These are phyloP conservation scores for Scotopteryx bipunctaria DNA, from an alignment of 2,888 invertebrate genomes.

Conservation along the genomic window DNA sequence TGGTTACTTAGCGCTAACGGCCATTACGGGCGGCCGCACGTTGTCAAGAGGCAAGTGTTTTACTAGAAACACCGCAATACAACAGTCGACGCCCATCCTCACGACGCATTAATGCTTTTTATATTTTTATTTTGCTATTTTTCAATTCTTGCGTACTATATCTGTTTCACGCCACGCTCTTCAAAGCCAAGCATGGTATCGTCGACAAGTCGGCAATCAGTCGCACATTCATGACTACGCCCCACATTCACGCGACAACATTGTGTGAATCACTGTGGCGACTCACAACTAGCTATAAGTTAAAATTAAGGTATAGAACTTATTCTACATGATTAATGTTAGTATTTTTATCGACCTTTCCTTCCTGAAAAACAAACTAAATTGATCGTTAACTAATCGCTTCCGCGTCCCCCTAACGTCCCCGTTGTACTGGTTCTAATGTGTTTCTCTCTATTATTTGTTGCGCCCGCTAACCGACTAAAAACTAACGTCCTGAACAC, in stretches of 20 bases:
- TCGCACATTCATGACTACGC: conserved; percentile 48
- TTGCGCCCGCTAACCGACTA: conserved; percentile 82
- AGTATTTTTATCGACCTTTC: conserved; percentile 93
- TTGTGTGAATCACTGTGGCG: conserved; percentile 54
- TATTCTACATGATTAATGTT: conserved; percentile 82
- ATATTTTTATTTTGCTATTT: conserved; percentile 71
- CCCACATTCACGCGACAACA: conserved; percentile 58
- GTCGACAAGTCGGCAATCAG: conserved; percentile 57
- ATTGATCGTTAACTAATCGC: conserved; percentile 38
- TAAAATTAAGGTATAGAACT: conserved; percentile 63
- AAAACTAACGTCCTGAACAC: conserved; percentile 69
- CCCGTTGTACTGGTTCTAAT: conserved; percentile 62
- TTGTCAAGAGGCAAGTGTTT: conserved; percentile 84
- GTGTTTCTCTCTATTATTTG: conserved; percentile 63
- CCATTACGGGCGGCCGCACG: conserved; percentile 81
- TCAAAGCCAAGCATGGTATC: conserved; percentile 51
- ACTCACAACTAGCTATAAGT: conserved; percentile 51
- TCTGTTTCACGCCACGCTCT: conserved; percentile 59
- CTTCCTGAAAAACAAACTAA: conserved; percentile 86
- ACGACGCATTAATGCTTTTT: conserved; percentile 83
- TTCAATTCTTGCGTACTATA: conserved; percentile 64
- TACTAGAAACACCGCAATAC: conserved; percentile 77
- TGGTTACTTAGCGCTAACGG: conserved; percentile 81
- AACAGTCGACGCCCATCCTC: conserved; percentile 78
- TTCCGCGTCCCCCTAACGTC: conserved; percentile 58